Conservation (phyloP, 92 coral and sea anemone genomes). For the Porites lobata region DNA sequence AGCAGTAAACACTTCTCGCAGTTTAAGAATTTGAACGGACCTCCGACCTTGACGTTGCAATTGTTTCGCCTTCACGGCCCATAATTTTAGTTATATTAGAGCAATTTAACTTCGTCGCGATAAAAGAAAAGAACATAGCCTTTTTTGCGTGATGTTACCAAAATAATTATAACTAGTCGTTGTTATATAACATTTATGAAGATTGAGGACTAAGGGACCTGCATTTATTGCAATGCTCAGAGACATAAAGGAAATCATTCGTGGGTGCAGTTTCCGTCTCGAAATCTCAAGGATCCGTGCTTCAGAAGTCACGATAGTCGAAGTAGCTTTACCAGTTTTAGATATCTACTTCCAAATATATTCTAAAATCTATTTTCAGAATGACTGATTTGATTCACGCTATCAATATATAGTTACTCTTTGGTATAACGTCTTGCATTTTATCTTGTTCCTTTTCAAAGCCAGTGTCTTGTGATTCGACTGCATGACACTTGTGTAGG, state of each 20-base stretch:
- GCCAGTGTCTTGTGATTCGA: not conserved
- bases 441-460: not conserved
- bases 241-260: slow-evolving; percentile 12
- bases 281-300: not conserved
- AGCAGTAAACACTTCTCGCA: slow-evolving; percentile 8
- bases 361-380: not conserved
- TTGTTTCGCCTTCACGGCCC: slow-evolving; percentile 9
- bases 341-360: slow-evolving; percentile 13
- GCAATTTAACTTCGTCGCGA: not conserved
- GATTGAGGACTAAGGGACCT: not conserved
- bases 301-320: not conserved
- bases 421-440: not conserved
- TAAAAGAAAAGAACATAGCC: not conserved
- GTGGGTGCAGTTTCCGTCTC: slow-evolving; percentile 2
- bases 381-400: not conserved
- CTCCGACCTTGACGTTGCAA: not conserved
- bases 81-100: not conserved
- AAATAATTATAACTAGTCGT: too few species aligned
- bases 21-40: not conserved
- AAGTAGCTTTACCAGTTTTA: not conserved
- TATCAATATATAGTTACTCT: not conserved
- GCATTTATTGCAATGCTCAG: not conserved
- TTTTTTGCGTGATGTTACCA: not conserved
- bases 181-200: not conserved
- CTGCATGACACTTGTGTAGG: not conserved